These are phyloP conservation scores for Microvelia longipes DNA, from an alignment of 1,140 invertebrate species.

Conservation along the genomic window DNA sequence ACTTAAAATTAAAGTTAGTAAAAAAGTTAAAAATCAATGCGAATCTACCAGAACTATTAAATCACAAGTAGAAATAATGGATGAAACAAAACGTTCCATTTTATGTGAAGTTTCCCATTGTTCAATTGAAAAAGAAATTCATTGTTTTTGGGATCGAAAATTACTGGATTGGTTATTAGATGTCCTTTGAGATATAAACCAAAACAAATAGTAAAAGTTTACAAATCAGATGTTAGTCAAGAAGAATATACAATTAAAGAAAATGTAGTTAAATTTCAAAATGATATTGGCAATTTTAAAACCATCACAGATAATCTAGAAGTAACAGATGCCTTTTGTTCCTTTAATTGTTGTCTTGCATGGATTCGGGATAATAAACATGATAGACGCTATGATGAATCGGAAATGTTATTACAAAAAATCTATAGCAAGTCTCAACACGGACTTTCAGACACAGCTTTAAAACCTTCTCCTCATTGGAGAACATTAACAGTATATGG, in stretches of 20 bases:
- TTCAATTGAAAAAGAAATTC: neutral
- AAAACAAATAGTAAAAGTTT: neutral
- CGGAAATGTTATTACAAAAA: neutral
- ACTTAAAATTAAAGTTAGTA: neutral
- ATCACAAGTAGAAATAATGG: neutral
- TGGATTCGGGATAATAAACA: neutral
- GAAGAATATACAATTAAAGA: neutral
- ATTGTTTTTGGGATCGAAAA: neutral
- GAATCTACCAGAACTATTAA: neutral
- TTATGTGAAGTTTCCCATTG: neutral
- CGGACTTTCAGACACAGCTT: neutral
- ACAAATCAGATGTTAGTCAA: neutral
- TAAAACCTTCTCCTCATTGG: neutral
- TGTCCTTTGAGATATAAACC: neutral
- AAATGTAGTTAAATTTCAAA: neutral
- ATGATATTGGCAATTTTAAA: neutral
- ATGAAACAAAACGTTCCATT: neutral
- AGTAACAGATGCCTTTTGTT: neutral
- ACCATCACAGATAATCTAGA: neutral
- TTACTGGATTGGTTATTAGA: neutral
- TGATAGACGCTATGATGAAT: neutral
- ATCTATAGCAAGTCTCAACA: neutral
- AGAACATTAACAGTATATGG: neutral
- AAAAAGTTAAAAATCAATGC: neutral
- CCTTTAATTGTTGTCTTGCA: neutral